Base-by-base conservation (phyloP, 2,888 invertebrate species). In the Allygus modestus region DNA sequence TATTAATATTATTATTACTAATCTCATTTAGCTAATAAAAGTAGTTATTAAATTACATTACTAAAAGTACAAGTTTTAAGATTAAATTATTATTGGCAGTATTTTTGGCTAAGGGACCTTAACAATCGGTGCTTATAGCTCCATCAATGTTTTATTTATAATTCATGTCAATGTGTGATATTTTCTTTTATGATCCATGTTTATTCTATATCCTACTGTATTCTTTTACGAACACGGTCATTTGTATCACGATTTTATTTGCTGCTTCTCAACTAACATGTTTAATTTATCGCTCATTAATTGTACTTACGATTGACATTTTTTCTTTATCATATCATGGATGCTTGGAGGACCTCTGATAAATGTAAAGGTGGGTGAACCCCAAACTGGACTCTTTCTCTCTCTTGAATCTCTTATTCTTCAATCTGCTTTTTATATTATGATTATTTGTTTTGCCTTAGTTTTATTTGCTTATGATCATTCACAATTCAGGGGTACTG, bases 371-470 rank as follows among this genome's bases (percentile, higher is more conserved):
- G 69, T 87, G 17, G 43, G 26, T 58, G 46, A 37, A 26, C n/a
- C 71, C 31, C 65, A 26, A 37, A 61, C 46, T 79, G n/a, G 26
- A 26, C 15, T 75, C 41, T 75, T 28, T 77, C 73, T 33, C 83
- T 82, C 46, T 69, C 43, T 75, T 46, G 11, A 2, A 81, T 85
- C 81, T 54, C 37, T 81, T 81, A 15, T 79, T 23, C 17, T 81
- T 54, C 33, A 17, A 31, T 65, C 65, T 65, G 65, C 65, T 65
- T 65, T 31, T 65, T 65, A 65, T 31, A 28, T 46, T 46, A 46
- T 54, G 2, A 20, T 54, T 54, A 51, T 26, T 58, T 4, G 26
- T 58, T 58, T n/a, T 58, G 58, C 58, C 7, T 28, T 58, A 23
- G 9, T 23, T 58, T 58, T 7, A 23, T 2, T 58, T 58, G 23